A percentile compares a stretch with the other conserved stretches of the same genome.
These are phyloP conservation scores for Leuciscus idus DNA, from an alignment of 2,113 vertebrate species.

Conservation along the genomic window DNA sequence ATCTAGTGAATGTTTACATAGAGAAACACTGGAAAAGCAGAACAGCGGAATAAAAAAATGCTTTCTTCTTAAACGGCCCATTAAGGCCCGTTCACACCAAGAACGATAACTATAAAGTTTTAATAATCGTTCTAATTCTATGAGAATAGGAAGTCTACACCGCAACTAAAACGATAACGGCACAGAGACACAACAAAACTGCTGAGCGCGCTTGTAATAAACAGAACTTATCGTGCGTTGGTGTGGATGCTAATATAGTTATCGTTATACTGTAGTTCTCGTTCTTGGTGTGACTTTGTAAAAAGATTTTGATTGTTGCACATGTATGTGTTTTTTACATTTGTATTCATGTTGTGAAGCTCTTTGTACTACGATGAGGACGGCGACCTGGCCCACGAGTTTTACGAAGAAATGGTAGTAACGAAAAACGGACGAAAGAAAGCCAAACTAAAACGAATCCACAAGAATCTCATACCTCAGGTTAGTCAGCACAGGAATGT, in stretches of 20 bases:
- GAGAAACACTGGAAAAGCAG: neutral
- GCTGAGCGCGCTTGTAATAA: neutral
- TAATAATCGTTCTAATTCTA: neutral
- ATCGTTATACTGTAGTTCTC: no score
- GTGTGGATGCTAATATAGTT: neutral
- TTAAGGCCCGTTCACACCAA: neutral
- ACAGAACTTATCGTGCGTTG: neutral
- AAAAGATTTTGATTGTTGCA: neutral
- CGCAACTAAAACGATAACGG: neutral
- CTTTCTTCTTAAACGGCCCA: no score
- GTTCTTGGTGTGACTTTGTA: neutral
- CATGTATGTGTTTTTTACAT: neutral
- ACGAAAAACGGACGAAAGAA: slow-evolving; percentile 95
- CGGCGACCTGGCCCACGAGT: slow-evolving; percentile 96
- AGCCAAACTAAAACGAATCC: slow-evolving; percentile 93
- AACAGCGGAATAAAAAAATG: no score
- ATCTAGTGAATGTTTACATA: neutral
- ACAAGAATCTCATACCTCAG: slow-evolving; percentile 98
- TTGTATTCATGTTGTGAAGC: slow-evolving; percentile 68
- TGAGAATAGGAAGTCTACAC: neutral
- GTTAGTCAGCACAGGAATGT: slow-evolving; percentile 67
- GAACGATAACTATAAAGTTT: neutral
- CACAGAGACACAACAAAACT: neutral
- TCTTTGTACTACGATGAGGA: slow-evolving; percentile 98
- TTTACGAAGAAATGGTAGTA: slow-evolving; percentile 97